phyloP scores from a whole-genome alignment of 2,797 vertebrate species.

The Propithecus deckenii region DNA sequence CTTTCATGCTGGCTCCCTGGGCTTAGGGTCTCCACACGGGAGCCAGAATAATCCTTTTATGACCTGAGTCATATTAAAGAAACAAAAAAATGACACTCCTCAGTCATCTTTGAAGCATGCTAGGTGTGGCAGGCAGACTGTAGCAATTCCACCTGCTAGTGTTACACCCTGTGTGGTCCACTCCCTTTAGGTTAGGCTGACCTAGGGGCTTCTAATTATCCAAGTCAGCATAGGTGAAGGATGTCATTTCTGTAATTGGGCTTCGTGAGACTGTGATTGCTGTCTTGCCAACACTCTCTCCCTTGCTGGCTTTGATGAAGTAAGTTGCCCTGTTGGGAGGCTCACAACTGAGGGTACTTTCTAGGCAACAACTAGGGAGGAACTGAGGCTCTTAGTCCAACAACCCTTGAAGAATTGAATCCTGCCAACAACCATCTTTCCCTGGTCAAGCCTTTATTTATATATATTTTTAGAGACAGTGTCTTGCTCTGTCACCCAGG shows the following conservation, averaged over 20 bases:
- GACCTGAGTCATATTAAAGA: not conserved
- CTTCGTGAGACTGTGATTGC: not conserved
- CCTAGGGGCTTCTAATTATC: not conserved
- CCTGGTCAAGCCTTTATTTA: not conserved
- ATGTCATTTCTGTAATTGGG: not conserved
- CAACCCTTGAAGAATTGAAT: not conserved
- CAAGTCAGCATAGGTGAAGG: not conserved
- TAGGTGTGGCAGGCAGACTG: not conserved
- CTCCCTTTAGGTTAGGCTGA: not conserved
- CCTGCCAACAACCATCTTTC: not conserved
- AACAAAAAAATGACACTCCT: not conserved
- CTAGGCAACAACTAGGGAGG: not conserved
- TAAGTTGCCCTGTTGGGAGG: not conserved
- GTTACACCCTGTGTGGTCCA: no score
- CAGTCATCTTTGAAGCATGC: not conserved
- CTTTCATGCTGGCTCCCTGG: not conserved
- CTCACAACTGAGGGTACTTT: not conserved
- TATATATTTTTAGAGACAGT: not conserved
- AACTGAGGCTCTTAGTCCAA: not conserved
- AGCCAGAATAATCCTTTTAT: not conserved
- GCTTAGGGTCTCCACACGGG: not conserved
- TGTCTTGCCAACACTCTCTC: not conserved
- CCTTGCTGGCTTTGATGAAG: not conserved
- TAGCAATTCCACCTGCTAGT: not conserved
- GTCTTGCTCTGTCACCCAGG: not conserved